Base-by-base conservation (phyloP, 2,113 vertebrate genomes). In the Chelonoidis abingdonii region DNA sequence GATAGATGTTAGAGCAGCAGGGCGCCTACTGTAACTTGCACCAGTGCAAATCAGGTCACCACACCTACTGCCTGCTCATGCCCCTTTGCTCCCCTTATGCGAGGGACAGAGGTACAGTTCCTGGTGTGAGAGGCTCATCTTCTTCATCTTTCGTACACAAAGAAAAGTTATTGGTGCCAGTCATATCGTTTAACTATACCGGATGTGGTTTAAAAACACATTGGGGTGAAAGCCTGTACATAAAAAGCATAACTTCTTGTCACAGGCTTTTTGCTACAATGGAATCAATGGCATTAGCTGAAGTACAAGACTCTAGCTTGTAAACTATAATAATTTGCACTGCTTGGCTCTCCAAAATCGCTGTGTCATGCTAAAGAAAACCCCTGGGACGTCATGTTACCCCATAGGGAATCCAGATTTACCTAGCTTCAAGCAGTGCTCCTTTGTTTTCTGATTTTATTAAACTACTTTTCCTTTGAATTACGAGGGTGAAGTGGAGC, bases 301-400 rank as follows among this genome's bases (percentile, higher is more conserved):
- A 91, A 27, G 82, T 62, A 54, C 57, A 88, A 0, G 0, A 65
- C 62, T 87, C 88, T 80, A 57, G 85, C 29, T 1, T 35, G 75
- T 88, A 87, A 96, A 95, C 24, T 78, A 13, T 78, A 84, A 76
- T 78, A 1, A 10, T 81, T 1, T 0, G 47, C 72, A 90, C 25
- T 50, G 78, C 84, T 94, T 89, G 80, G 90, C 78, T 89, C n/a
- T 91, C 84, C 53, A 52, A 93, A 88, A 80, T 92, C 80, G 88
- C 90, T 1, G 13, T 80, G 84, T 87, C 88, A n/a, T 94, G 97
- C 78, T 83, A 93, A 83, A 92, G 87, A 84, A 94, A 96, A 86
- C 31, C 87, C 90, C 75, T 81, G 35, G 62, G 86, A 50, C 65
- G 56, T 14, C 97, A 95, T 90, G 81, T 62, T 95, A 0, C 72